Evolutionary conservation across 30 jellyfish, hydroid and myxozoan species (phyloP).

Genomic region (Hydra vulgaris): DNA sequence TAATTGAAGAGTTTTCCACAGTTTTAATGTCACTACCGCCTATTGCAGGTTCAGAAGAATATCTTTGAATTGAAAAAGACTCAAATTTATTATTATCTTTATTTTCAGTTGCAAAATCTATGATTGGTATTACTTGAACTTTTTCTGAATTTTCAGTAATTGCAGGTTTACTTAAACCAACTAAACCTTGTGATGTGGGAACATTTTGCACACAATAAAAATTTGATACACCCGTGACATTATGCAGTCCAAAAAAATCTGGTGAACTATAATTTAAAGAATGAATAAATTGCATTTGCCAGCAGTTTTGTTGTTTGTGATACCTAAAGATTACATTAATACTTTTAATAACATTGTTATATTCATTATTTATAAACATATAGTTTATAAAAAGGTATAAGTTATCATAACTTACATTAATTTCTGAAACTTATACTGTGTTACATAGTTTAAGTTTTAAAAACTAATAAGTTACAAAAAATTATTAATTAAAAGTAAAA

Average conservation of each 20-base stretch:
- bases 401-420: too few relatives aligned
- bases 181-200: neutral
- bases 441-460: too few relatives aligned
- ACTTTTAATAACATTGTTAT: too few relatives aligned
- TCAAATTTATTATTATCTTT: neutral
- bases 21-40: too few relatives aligned
- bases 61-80: neutral
- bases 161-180: neutral
- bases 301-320: too few relatives aligned
- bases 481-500: too few relatives aligned
- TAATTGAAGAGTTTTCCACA: too few relatives aligned
- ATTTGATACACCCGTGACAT: neutral
- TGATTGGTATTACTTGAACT: neutral
- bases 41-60: neutral
- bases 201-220: neutral
- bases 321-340: too few relatives aligned
- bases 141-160: neutral
- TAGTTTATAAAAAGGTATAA: too few relatives aligned
- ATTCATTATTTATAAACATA: too few relatives aligned
- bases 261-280: neutral
- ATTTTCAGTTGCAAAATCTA: neutral
- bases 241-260: neutral
- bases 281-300: neutral
- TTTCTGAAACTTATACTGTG: too few relatives aligned
- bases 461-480: too few relatives aligned